Evolutionary conservation across 2,888 invertebrate species (phyloP), one percentile per base, ranked within the genome.

Genomic region (Drosophila nigricruria): DNA sequence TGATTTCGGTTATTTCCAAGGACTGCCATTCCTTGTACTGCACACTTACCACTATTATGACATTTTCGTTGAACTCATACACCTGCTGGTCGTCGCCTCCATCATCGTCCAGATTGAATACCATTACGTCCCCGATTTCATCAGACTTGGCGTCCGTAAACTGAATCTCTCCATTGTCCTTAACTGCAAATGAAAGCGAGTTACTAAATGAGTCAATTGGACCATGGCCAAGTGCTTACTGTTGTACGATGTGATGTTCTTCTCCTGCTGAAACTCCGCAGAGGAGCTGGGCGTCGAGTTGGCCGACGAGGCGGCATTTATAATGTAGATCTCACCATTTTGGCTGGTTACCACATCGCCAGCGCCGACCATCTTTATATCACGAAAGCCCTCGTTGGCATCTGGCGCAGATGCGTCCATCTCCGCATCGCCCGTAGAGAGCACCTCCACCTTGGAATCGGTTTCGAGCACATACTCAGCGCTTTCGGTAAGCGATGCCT

Each of bases 1-100:
- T 9, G 14, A 14, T 2, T 12, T 18, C 12, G 16, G 34, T 18
- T 32, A 8, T 14, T 25, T 18, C 2, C 1, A 9, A 36, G 12
- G 8, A n/a, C 1, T 20, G n/a, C 0, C 3, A 12, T 14, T n/a
- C 1, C 32, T 0, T 10, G n/a, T 3, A 0, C 5, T 20, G 1
- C 2, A 16, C 16, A 50, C 50, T 58, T 54, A 85, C 85, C 93
- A 94, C 91, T 18, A 94, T 91, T 20, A 94, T 92, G 4, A 94
- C 91, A 9, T 93, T 92, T 5, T 94, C 93, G 52, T 94, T 93
- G 1, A 82, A 76, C 18, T 87, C 82, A 10, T 65, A 79, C 6
- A 77, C 42, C 45, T 84, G 79, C 54, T 77, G 74, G 40, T 87
- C 89, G 6, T 72, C 79, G 0, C 78, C 66, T 5, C 72, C 60